phyloP scores from a whole-genome alignment of 2,888 invertebrate genomes.

The Eupithecia dodoneata region DNA sequence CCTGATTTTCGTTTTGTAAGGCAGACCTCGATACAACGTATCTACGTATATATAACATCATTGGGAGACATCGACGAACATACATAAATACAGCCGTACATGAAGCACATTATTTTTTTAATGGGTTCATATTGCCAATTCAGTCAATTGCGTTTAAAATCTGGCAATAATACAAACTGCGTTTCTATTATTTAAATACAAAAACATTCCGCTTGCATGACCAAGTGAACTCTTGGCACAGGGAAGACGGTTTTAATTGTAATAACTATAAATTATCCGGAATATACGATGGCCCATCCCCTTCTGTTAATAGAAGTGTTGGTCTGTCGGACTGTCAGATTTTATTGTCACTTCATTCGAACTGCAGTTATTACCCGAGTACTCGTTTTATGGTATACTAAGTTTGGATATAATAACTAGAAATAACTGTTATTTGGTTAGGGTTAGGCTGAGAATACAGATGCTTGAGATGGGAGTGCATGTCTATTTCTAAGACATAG shows the following conservation, averaged over 20 bases:
- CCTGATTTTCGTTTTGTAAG: no score
- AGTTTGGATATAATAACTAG: background rate
- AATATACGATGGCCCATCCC: constrained; percentile 19
- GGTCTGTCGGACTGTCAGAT: background rate
- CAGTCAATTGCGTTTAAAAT: background rate
- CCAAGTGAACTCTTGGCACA: constrained; percentile 29
- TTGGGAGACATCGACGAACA: no score
- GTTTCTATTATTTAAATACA: constrained; percentile 21
- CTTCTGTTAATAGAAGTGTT: constrained; percentile 9
- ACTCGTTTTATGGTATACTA: background rate
- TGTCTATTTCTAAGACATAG: no score
- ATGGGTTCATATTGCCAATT: no score
- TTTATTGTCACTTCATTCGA: background rate
- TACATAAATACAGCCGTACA: no score
- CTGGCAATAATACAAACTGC: background rate
- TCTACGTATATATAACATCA: no score
- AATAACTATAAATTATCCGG: constrained; percentile 19
- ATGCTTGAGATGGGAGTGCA: no score
- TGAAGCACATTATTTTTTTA: no score
- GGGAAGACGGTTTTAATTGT: constrained; percentile 1
- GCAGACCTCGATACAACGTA: no score
- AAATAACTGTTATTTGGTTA: background rate
- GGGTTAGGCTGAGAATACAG: no score
- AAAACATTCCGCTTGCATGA: constrained; percentile 21
- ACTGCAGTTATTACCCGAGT: background rate